Evolutionary conservation across 2,113 vertebrate genomes (phyloP), one percentile per base, ranked within the genome.

Genomic region (Cyanoramphus novaezelandiae): DNA sequence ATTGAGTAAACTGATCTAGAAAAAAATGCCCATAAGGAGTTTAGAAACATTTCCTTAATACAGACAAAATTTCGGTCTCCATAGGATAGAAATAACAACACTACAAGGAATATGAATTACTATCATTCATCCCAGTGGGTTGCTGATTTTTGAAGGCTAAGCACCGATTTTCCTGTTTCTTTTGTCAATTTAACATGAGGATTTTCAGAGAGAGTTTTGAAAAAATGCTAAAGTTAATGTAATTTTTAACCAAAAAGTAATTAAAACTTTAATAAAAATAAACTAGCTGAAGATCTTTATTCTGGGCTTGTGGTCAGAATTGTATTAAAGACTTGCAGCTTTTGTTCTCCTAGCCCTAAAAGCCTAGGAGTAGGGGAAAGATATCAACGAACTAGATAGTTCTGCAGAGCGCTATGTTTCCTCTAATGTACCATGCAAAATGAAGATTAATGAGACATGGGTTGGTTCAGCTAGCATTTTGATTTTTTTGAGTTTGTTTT

Each of bases 121-220:
- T 29, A 33, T 88, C 46, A 19, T 82, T 88, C 43, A 47, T 79
- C 79, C 75, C 75, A 46, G 83, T 59, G 52, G 80, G 63, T 46
- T 80, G 76, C 31, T 91, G 87, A 88, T 92, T 91, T 91, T 47
- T 82, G 67, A 92, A 81, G 52, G 47, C 57, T 39, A 37, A 88
- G 52, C 33, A 44, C 27, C 3, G 46, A 53, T 80, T 68, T 79
- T 60, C 3, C 4, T 24, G 4, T 17, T 39, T 86, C 33, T 59
- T 89, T 60, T 71, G 4, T 60, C 46, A 25, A 25, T 74, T 92
- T 59, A 72, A 57, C 23, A 12, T 10, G 50, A 55, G 13, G 25
- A 6, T 21, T 83, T 81, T 78, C 37, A 57, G 44, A 33, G 21
- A 11, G 5, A 10, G 20, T 33, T 62, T 82, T 62, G 35, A 37